Base-by-base conservation (phyloP, 2,888 invertebrate species). In the Chelonus formosanus region DNA sequence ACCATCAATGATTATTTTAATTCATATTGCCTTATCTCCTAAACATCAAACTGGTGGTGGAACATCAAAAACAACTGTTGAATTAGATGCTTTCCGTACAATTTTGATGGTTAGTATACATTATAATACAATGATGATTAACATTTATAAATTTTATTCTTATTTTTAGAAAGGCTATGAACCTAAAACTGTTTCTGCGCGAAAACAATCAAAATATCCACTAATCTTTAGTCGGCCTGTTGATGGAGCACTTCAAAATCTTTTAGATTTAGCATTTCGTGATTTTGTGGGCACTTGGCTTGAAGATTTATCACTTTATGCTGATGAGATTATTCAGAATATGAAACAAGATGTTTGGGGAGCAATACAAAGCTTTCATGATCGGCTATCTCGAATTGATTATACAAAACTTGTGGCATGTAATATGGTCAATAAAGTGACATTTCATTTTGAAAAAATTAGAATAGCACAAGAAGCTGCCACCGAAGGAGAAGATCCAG, bases 401-500 rank as follows among this genome's bases (percentile, higher is more conserved):
- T 90, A 92, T 67, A 91, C 94, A 60, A 93, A 92, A 84, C 86
- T 96, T 63, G 88, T 95, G 65, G 94, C 95, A 3, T 91, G 89
- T 78, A 94, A 93, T 81, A 90, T 95, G 87, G 91, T 94, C 3
- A 90, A 89, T 69, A 91, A 90, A 81, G 89, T 95, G 36, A 92
- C 93, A 7, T 89, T 90, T 67, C 96, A 96, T 87, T 92, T 96
- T 85, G 94, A 94, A 79, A 91, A 91, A 78, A 93, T 95, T 67
- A 87, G 94, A 73, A 89, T 92, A 78, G 90, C 93, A 6, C 90
- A 91, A 82, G 88, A 89, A 73, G 88, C 90, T 80, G 90, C 90
- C 92, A 75, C 77, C 4, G 81, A 83, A 63, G 82, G 83, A 5
- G 81, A 81, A 68, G 83, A 84, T 73, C 92, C 92, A 63, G 88